Conservation (phyloP, 2,797 vertebrate species). For the Pseudotriccus pelzelni region DNA sequence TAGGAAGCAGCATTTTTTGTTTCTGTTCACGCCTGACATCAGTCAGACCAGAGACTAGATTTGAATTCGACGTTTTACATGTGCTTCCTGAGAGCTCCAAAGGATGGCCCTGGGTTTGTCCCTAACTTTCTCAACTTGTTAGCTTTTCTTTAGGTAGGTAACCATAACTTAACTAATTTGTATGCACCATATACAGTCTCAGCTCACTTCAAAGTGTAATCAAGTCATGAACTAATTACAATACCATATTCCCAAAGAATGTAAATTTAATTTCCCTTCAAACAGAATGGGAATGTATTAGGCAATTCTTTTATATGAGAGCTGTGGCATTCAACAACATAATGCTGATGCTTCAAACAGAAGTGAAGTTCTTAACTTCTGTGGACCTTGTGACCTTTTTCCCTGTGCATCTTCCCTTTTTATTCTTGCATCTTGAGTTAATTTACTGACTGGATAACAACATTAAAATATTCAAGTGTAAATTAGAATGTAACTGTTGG, state of each 20-base stretch:
- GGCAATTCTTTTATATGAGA: constrained; percentile 55
- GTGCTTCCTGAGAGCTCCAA: background rate
- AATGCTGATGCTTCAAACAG: constrained; percentile 53
- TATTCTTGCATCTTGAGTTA: constrained; percentile 41
- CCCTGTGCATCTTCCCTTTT: constrained; percentile 28
- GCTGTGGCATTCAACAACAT: constrained; percentile 45
- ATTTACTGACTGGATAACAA: constrained; percentile 54
- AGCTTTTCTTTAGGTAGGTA: constrained; percentile 51
- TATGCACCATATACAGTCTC: constrained; percentile 42
- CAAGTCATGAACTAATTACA: constrained; percentile 76
- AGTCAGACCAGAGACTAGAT: background rate
- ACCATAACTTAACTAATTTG: constrained; percentile 57
- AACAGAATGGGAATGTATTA: constrained; percentile 66
- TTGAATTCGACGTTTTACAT: constrained; percentile 32
- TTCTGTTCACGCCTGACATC: constrained; percentile 8
- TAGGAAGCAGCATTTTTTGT: background rate
- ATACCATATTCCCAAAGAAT: constrained; percentile 72
- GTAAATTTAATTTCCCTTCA: constrained; percentile 75
- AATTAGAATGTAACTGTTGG: constrained; percentile 49
- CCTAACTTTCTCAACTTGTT: constrained; percentile 22
- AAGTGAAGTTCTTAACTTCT: constrained; percentile 56
- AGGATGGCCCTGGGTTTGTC: background rate
- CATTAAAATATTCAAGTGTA: constrained; percentile 58
- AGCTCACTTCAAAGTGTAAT: constrained; percentile 73
- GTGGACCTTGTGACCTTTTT: constrained; percentile 43